Evolutionary conservation across 2,888 invertebrate genomes (phyloP).

Genomic region (Mythimna loreyi): DNA sequence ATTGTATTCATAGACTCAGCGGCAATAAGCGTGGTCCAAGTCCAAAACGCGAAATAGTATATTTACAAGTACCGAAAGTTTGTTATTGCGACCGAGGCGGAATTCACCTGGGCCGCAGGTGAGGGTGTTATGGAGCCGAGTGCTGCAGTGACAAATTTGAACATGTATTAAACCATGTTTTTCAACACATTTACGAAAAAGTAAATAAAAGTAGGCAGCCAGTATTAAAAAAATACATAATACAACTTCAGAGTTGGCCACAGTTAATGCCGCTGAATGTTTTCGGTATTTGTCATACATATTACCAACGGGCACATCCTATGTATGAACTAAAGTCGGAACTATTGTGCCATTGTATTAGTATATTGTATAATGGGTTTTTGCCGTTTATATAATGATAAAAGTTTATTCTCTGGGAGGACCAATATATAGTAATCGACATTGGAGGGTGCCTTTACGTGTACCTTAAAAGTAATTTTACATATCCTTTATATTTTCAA

Average conservation of each 20-base stretch:
- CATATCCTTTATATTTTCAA: constrained; percentile 69
- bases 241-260: too few species aligned
- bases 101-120: too few species aligned
- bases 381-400: constrained; percentile 69
- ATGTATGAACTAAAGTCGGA: constrained; percentile 66
- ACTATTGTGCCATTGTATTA: constrained; percentile 73
- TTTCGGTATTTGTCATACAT: constrained; percentile 66
- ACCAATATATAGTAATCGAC: constrained; percentile 79
- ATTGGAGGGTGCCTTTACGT: constrained; percentile 83
- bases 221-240: too few species aligned
- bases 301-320: constrained; percentile 69
- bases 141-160: too few species aligned
- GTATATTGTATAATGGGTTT: constrained; percentile 65
- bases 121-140: too few species aligned
- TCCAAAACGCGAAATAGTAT: too few species aligned
- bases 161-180: too few species aligned
- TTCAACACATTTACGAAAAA: too few species aligned
- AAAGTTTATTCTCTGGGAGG: constrained; percentile 78
- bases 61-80: too few species aligned
- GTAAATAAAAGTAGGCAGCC: too few species aligned
- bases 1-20: constrained; percentile 58
- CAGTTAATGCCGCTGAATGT: constrained; percentile 34
- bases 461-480: constrained; percentile 77
- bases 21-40: too few species aligned
- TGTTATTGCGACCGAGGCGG: too few species aligned